phyloP scores from a whole-genome alignment of 2,113 vertebrate species.

The Raja brachyura region DNA sequence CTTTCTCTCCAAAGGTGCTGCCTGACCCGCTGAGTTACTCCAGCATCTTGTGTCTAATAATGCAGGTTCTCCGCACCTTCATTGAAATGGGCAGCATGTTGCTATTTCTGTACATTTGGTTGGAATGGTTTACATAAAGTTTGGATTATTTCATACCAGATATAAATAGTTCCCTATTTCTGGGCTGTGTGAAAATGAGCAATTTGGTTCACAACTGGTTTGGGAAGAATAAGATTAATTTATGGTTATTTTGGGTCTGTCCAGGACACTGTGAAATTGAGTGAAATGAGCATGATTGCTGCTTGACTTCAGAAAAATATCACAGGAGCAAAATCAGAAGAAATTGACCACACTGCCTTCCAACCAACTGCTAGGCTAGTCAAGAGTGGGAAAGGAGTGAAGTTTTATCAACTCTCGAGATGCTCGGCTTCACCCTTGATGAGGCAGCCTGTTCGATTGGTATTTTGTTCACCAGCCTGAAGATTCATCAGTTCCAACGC shows the following conservation, averaged over 20 bases:
- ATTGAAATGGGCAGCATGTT: neutral
- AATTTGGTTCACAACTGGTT: neutral
- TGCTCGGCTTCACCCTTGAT: too few species aligned
- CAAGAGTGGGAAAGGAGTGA: too few species aligned
- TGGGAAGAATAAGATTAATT: neutral
- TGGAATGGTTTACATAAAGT: neutral
- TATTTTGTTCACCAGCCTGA: too few species aligned
- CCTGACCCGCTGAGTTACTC: too few species aligned
- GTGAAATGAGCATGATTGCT: neutral
- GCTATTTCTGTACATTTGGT: neutral
- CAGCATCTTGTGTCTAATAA: neutral
- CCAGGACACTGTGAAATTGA: neutral
- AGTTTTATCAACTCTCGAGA: too few species aligned
- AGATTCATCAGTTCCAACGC: too few species aligned
- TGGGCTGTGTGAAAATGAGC: neutral
- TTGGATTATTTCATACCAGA: neutral
- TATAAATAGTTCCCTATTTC: slow-evolving; percentile 1
- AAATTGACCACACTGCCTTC: neutral
- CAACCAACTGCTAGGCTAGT: too few species aligned
- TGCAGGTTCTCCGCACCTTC: neutral
- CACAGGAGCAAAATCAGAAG: neutral
- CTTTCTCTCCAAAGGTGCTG: too few species aligned
- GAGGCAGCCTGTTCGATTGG: too few species aligned
- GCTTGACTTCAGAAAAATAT: neutral
- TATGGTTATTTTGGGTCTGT: neutral